These are phyloP conservation scores for Atta colombica DNA, from an alignment of 1,140 invertebrate species.

Conservation along the genomic window DNA sequence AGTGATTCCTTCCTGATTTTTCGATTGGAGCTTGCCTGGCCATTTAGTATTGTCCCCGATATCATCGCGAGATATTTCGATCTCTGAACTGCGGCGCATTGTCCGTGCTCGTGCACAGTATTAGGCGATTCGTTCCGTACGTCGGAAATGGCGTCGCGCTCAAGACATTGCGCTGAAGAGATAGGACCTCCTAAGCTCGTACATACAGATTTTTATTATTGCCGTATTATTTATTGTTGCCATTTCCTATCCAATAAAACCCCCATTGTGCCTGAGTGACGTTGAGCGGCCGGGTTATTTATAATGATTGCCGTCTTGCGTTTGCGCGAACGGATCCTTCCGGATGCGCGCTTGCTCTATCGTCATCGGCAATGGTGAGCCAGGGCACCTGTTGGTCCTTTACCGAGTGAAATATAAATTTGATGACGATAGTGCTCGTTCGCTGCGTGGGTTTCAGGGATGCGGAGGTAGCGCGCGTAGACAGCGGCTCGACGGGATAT, in stretches of 20 bases:
- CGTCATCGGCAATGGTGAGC: conserved; percentile 18
- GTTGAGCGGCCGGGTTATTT: conserved; percentile 77
- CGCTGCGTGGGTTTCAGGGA: conserved; percentile 35
- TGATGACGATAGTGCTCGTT: conserved; percentile 67
- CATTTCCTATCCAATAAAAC: conserved; percentile 79
- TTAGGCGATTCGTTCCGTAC: conserved; percentile 74
- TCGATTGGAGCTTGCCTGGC: conserved; percentile 35
- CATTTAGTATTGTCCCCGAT: conserved; percentile 55
- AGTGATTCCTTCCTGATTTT: conserved; percentile 51
- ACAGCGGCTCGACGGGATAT: conserved; percentile 56
- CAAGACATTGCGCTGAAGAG: conserved; percentile 29
- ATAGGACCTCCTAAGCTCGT: conserved; percentile 25
- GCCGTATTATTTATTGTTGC: conserved; percentile 79
- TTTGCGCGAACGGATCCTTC: conserved; percentile 20
- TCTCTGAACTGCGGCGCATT: conserved; percentile 48
- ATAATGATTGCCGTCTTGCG: conserved; percentile 79
- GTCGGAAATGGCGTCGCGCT: conserved; percentile 58
- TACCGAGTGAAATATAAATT: conserved; percentile 80
- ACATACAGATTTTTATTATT: conserved; percentile 79
- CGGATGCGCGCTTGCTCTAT: conserved; percentile 10
- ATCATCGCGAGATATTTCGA: conserved; percentile 55
- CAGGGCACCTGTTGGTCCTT: conserved; percentile 80
- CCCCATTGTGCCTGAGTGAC: conserved; percentile 76
- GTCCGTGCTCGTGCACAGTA: conserved; percentile 55
- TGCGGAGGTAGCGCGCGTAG: conserved; percentile 5